Base-by-base conservation (phyloP, 2,888 invertebrate species). In the Trisateles emortualis region DNA sequence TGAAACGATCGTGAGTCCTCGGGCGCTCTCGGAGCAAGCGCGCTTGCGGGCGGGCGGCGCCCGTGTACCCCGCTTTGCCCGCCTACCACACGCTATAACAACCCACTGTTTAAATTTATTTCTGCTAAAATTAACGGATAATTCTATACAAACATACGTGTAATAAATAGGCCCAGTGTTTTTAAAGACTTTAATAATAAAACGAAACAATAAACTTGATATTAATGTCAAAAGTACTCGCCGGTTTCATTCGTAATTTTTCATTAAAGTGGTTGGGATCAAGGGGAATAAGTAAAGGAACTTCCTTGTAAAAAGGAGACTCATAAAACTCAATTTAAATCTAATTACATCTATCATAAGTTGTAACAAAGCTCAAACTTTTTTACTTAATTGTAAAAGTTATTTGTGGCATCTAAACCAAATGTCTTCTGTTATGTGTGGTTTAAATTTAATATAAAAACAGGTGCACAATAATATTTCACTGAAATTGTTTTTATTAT, bases 21-120 rank as follows among this genome's bases (percentile, higher is more conserved):
- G 92, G 90, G 83, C 86, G 83, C 67, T 79, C 66, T 90, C 90
- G 90, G 90, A 86, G 87, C 89, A 84, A 84, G 87, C 90, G 90
- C 90, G 91, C 88, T 86, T 87, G 88, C 86, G 88, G 91, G 89
- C 86, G 84, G 84, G 85, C 89, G 86, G 84, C 84, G 84, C 87
- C 87, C 86, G 81, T 83, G 78, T 79, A 80, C 81, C 81, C 82
- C 82, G 80, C 82, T 78, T 73, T 79, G 71, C 82, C 83, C 80
- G 81, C 81, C 84, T 81, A 78, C 81, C 78, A 65, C 69, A 69
- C 72, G 77, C 78, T 85, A 82, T 77, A 81, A 79, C 83, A 78
- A 81, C 80, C 78, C 74, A 76, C 77, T 79, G 76, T 85, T 85
- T 82, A 79, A 68, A 87, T 86, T 87, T 84, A 84, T 86, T 84